Evolutionary conservation across 2,113 vertebrate genomes (phyloP), one percentile per base, ranked within the genome.

Genomic region (Daboia siamensis): DNA sequence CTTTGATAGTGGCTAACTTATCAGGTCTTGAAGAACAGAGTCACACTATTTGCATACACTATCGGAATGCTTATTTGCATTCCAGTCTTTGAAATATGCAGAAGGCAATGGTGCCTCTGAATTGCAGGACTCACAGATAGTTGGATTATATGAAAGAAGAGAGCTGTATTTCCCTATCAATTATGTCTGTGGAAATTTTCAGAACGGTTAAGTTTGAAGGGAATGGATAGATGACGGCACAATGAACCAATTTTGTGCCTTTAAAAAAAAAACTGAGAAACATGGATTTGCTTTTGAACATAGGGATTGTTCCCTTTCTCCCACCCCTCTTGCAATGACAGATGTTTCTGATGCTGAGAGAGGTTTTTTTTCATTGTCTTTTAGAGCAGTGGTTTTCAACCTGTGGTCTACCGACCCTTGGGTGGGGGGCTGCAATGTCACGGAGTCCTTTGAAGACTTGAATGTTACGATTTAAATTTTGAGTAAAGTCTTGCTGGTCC

Each of bases 91-190:
- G 64, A 59, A 44, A 24, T 59, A 3, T 29, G 3, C 15, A 44
- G 54, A 61, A 88, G 23, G 11, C 33, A 57, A 0, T 12, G 3
- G 26, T 55, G 29, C 21, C 21, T 39, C 59, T 23, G 57, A 80
- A 90, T 20, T 0, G 0, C 5, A 4, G 15, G 0, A 5, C 56
- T 0, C n/a, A 17, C 23, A 0, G 23, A 0, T 89, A 91, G 44
- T n/a, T 6, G 5, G 10, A 0, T 0, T 0, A 0, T 44, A 0
- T 3, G 0, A 88, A 48, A 64, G 12, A 10, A 74, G 1, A 1
- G 23, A 74, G 0, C 20, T 54, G 44, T 5, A 87, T 0, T 80
- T 87, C 39, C 0, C 48, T 51, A 1, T 5, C 5, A 0, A 0
- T 13, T 5, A 0, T 52, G 23, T 0, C 24, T 69, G 23, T 11